These are phyloP conservation scores for Agriopis leucophaearia DNA, from an alignment of 2,888 invertebrate species.

Conservation along the genomic window DNA sequence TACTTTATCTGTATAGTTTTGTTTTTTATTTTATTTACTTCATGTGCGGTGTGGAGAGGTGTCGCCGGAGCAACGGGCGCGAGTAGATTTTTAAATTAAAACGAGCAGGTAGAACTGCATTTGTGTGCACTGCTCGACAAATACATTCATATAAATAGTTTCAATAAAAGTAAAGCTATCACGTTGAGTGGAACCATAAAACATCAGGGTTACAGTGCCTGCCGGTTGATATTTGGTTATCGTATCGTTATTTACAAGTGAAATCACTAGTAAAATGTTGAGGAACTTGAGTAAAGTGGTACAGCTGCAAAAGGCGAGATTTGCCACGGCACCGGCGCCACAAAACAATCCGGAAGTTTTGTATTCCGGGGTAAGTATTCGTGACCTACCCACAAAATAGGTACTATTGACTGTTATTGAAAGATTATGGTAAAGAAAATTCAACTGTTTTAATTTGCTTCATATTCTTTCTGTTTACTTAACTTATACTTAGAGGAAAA, in stretches of 20 bases:
- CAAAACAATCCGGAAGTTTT: constrained; percentile 90
- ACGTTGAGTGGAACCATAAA: background rate
- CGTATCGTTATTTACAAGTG: background rate
- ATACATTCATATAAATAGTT: background rate
- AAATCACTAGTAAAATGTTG: constrained; percentile 59
- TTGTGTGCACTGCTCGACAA: background rate
- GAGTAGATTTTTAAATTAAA: too few species aligned
- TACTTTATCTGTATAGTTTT: too few species aligned
- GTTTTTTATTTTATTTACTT: too few species aligned
- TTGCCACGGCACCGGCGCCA: constrained; percentile 88
- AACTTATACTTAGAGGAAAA: too few species aligned
- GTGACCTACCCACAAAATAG: background rate
- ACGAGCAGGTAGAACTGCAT: background rate
- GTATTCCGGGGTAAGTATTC: constrained; percentile 89
- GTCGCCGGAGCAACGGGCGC: too few species aligned
- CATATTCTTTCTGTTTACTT: too few species aligned
- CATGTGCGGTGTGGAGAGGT: too few species aligned
- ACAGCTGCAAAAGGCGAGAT: constrained; percentile 76
- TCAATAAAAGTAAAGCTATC: too few species aligned
- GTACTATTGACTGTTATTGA: background rate
- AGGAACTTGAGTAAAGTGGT: constrained; percentile 70
- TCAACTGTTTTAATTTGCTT: background rate
- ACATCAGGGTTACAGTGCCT: background rate
- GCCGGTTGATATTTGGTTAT: background rate
- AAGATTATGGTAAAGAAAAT: too few species aligned